Evolutionary conservation across 2,888 invertebrate genomes (phyloP).

Genomic region (Nomada lathburiana): DNA sequence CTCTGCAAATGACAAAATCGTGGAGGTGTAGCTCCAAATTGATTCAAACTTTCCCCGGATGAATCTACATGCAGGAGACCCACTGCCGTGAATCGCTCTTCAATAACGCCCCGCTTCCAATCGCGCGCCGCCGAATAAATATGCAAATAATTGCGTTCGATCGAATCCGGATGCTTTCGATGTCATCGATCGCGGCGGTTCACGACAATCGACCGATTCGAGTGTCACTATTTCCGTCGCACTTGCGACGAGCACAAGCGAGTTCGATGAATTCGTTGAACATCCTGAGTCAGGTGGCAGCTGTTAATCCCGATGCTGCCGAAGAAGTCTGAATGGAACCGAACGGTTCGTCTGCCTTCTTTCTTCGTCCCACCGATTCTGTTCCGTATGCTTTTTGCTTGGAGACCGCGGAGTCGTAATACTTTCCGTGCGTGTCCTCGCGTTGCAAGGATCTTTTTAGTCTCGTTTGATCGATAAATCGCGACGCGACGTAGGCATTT

Average conservation of each 20-base stretch:
- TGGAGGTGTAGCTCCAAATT: background rate
- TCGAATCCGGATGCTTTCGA: slow-evolving; percentile 17
- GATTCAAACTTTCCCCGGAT: slow-evolving; percentile 16
- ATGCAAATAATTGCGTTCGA: slow-evolving; percentile 55
- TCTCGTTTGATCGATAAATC: no score
- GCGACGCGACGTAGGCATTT: no score
- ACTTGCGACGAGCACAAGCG: slow-evolving; percentile 46
- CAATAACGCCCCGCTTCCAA: slow-evolving; percentile 27
- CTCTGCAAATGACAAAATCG: background rate
- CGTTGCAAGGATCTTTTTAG: background rate
- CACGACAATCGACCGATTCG: slow-evolving; percentile 3
- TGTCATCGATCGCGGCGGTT: slow-evolving; percentile 41
- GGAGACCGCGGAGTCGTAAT: background rate
- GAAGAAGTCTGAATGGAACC: slow-evolving; percentile 2
- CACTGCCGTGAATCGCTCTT: background rate
- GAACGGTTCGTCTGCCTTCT: slow-evolving; percentile 18
- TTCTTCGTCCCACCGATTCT: slow-evolving; percentile 18
- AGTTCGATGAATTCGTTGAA: slow-evolving; percentile 49
- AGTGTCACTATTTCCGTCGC: slow-evolving; percentile 31
- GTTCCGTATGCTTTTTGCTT: slow-evolving; percentile 24
- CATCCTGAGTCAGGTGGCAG: slow-evolving; percentile 42
- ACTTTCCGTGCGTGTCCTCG: background rate
- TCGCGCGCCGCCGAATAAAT: slow-evolving; percentile 47
- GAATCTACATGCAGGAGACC: background rate
- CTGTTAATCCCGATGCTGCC: slow-evolving; percentile 42